phyloP scores from a whole-genome alignment of 2,797 vertebrate species.

The Anableps anableps region DNA sequence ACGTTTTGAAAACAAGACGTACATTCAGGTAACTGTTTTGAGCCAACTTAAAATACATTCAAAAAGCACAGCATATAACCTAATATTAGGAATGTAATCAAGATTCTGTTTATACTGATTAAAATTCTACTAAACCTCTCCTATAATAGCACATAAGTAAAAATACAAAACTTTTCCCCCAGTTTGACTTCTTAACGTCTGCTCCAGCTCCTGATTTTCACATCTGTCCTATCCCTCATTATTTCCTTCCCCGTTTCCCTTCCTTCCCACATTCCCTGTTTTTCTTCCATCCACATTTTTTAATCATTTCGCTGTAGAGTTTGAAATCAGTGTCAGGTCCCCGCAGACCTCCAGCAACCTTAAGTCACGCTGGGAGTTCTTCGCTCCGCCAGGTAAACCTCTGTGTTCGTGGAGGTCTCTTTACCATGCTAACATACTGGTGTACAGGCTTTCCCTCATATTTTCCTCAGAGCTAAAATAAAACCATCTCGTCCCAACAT shows the following conservation, averaged over 20 bases:
- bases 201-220: conserved; percentile 53
- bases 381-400: conserved; percentile 91
- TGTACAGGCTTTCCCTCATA: conserved; percentile 45
- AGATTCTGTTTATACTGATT: background rate
- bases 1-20: background rate
- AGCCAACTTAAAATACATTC: background rate
- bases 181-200: background rate
- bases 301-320: conserved; percentile 78
- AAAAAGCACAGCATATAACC: background rate
- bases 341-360: conserved; percentile 87
- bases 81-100: background rate
- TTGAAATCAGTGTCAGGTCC: conserved; percentile 79
- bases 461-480: conserved; percentile 26
- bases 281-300: conserved; percentile 75
- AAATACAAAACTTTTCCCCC: background rate
- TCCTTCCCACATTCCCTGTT: conserved; percentile 54
- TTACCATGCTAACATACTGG: conserved; percentile 34
- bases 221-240: conserved; percentile 48
- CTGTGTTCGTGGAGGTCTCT: conserved; percentile 58
- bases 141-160: background rate
- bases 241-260: conserved; percentile 18
- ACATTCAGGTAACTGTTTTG: background rate
- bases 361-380: conserved; percentile 92
- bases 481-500: conserved; percentile 19
- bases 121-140: background rate